phyloP scores from a whole-genome alignment of 2,797 vertebrate genomes.

The Miichthys miiuy region DNA sequence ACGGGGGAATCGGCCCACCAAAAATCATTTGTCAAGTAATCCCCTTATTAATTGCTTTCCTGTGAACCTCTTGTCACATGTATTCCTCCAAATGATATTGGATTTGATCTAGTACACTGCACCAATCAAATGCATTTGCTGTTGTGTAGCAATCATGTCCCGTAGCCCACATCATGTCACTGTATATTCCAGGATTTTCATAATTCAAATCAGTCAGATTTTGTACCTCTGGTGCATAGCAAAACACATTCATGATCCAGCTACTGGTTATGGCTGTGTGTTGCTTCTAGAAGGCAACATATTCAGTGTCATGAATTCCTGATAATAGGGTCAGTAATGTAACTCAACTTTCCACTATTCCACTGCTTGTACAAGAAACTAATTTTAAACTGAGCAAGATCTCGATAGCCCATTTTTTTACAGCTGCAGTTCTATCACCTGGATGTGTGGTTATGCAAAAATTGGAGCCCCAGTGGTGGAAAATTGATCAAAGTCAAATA shows the following conservation, averaged over 20 bases:
- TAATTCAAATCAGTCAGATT: slow-evolving; percentile 7
- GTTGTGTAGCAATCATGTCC: slow-evolving; percentile 5
- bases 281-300: background rate
- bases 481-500: slow-evolving; percentile 50
- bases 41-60: slow-evolving; percentile 54
- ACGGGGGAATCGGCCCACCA: slow-evolving; percentile 40
- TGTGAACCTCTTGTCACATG: slow-evolving; percentile 40
- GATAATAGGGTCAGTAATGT: slow-evolving; percentile 4
- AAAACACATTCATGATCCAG: background rate
- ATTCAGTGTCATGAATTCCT: background rate
- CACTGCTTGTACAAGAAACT: background rate
- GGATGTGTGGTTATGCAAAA: slow-evolving; percentile 6
- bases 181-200: slow-evolving; percentile 11
- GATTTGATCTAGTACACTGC: slow-evolving; percentile 46
- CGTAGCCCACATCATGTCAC: background rate
- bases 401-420: background rate
- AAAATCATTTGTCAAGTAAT: slow-evolving; percentile 60
- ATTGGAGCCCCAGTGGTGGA: background rate
- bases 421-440: background rate
- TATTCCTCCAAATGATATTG: slow-evolving; percentile 49
- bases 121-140: slow-evolving; percentile 47
- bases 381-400: background rate
- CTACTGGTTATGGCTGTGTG: background rate
- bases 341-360: background rate
- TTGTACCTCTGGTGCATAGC: background rate